Evolutionary conservation across 2,797 vertebrate genomes (phyloP).

Genomic region (Tadarida brasiliensis): DNA sequence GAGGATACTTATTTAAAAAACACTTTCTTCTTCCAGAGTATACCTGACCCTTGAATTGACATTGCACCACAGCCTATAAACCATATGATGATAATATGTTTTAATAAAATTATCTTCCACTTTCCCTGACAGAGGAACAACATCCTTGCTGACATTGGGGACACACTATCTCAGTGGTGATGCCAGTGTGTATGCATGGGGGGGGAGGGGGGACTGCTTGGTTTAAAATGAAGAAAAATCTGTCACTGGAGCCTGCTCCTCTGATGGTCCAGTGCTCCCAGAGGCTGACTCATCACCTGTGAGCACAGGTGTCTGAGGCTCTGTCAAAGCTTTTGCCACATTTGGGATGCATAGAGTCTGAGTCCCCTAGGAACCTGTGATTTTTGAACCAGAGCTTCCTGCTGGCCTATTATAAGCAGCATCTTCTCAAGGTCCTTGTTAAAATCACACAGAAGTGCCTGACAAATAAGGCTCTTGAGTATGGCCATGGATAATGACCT

Average conservation of each 20-base stretch:
- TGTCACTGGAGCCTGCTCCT: not conserved
- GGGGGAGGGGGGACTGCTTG: not conserved
- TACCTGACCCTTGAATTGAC: conserved; percentile 20
- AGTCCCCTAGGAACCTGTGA: not conserved
- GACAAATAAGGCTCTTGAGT: not conserved
- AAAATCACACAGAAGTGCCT: not conserved
- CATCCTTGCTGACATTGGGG: not conserved
- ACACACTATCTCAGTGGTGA: not conserved
- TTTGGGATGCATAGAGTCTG: not conserved
- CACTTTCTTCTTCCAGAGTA: not conserved
- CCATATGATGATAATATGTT: not conserved
- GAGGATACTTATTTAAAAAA: conserved; percentile 5
- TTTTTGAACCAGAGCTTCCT: not conserved
- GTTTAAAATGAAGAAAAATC: not conserved
- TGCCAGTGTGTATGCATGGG: no score
- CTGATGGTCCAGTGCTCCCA: not conserved
- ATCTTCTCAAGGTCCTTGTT: not conserved
- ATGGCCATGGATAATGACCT: not conserved
- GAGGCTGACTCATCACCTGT: not conserved
- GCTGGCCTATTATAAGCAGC: not conserved
- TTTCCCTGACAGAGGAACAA: not conserved
- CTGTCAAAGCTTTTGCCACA: not conserved
- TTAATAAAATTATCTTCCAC: not conserved
- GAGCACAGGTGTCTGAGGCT: not conserved
- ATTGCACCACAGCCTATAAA: not conserved